These are phyloP conservation scores for Limosa lapponica DNA, from an alignment of 2,797 vertebrate genomes.

Conservation along the genomic window DNA sequence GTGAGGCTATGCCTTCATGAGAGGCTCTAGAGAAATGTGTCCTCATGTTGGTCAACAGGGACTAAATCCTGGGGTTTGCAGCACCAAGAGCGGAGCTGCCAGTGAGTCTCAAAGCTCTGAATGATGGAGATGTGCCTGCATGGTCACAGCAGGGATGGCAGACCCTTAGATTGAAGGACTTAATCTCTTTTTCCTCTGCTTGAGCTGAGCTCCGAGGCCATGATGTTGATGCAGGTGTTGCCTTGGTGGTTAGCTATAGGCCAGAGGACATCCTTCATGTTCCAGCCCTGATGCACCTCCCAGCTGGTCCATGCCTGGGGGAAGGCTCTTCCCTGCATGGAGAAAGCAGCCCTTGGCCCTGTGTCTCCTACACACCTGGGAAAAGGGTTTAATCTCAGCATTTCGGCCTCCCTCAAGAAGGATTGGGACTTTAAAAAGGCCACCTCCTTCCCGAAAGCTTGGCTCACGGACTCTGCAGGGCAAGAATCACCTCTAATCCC, in stretches of 20 bases:
- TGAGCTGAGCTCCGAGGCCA: background rate
- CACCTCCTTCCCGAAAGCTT: background rate
- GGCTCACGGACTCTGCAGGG: fast-evolving
- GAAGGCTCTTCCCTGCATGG: background rate
- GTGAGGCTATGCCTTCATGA: background rate
- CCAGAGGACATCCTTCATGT: background rate
- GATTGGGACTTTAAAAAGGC: background rate
- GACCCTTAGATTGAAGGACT: background rate
- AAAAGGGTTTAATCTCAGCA: background rate
- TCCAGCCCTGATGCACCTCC: background rate
- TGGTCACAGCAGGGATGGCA: background rate
- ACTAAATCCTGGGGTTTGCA: background rate
- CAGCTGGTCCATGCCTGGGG: fast-evolving
- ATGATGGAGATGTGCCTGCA: fast-evolving
- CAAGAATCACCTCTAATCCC: background rate
- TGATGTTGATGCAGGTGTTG: background rate
- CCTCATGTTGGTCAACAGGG: background rate
- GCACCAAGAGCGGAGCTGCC: background rate
- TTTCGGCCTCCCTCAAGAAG: background rate
- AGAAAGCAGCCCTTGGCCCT: background rate
- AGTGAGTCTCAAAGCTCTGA: background rate
- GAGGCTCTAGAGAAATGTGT: background rate
- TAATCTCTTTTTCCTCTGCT: background rate
- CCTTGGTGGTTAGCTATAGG: background rate
- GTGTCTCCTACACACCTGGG: fast-evolving